Conservation (phyloP, 2,888 invertebrate genomes). For the Platycheirus rosarum region DNA sequence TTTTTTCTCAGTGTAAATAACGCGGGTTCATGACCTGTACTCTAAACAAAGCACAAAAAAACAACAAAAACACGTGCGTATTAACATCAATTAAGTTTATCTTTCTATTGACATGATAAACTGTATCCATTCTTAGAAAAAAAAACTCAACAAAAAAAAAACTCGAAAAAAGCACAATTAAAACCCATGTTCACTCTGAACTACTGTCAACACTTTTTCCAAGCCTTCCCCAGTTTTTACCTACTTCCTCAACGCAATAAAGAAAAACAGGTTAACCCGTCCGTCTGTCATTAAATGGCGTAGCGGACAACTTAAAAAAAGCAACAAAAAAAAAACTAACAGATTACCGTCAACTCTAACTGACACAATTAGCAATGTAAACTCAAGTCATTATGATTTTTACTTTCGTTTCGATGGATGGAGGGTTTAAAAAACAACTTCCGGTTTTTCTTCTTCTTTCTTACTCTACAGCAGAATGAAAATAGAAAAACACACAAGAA, state of each 20-base stretch:
- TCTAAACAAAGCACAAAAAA: neutral
- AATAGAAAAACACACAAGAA: neutral
- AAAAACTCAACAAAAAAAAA: neutral
- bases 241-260: slow-evolving; percentile 34
- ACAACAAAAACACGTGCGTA: neutral
- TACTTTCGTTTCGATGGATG: slow-evolving; percentile 63
- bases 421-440: slow-evolving; percentile 21
- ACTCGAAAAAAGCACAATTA: neutral
- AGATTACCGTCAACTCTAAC: slow-evolving; percentile 52
- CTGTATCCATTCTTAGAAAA: slow-evolving; percentile 23
- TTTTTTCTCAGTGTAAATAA: neutral
- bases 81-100: slow-evolving; percentile 27
- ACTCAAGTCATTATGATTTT: slow-evolving; percentile 62
- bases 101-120: slow-evolving; percentile 30
- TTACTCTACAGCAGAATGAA: neutral
- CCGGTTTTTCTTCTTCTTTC: slow-evolving; percentile 42
- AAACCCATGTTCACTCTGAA: slow-evolving; percentile 1
- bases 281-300: slow-evolving; percentile 33
- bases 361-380: slow-evolving; percentile 70
- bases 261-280: slow-evolving; percentile 28
- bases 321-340: slow-evolving; percentile 1
- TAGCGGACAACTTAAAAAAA: slow-evolving; percentile 20
- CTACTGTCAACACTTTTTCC: slow-evolving; percentile 46
- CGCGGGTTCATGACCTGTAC: neutral
- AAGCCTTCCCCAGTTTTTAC: neutral